Percentiles rank a stretch among this genome's conserved stretches.
Evolutionary conservation across 2,797 vertebrate species (phyloP).

Genomic region (Typhlichthys subterraneus): DNA sequence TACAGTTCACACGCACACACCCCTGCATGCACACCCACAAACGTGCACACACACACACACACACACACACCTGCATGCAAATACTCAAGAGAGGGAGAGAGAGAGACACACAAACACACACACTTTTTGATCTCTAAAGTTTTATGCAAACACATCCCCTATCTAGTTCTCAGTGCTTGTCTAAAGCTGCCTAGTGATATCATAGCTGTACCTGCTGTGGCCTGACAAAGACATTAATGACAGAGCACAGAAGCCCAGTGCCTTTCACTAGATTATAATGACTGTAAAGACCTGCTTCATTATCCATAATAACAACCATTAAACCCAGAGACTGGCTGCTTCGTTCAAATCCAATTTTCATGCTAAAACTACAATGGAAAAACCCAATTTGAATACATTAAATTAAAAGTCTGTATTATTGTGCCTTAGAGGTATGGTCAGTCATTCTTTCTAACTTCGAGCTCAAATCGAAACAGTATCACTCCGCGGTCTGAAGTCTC

Average conservation of each 20-base stretch:
- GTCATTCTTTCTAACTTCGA: no score
- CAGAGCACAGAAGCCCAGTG: conserved; percentile 24
- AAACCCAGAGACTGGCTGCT: neutral
- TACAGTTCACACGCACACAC: conserved; percentile 2
- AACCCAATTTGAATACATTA: no score
- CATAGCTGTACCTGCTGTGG: conserved; percentile 49
- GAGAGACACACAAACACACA: neutral
- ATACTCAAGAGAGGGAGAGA: conserved; percentile 2
- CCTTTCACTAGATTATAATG: conserved; percentile 45
- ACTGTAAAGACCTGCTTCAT: conserved; percentile 27
- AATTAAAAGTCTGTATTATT: neutral
- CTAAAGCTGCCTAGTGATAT: conserved; percentile 47
- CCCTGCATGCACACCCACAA: conserved; percentile 20
- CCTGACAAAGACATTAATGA: conserved; percentile 59
- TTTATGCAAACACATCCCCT: conserved; percentile 30
- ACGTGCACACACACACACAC: neutral
- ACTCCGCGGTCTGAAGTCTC: no score
- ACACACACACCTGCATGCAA: neutral
- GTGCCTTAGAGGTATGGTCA: neutral
- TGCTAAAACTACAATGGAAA: conserved; percentile 10
- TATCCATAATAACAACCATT: conserved; percentile 4
- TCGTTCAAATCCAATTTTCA: conserved; percentile 2
- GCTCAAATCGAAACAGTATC: no score
- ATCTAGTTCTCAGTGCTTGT: conserved; percentile 25
- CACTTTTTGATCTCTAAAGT: conserved; percentile 31